Base-by-base conservation (phyloP, 1,140 invertebrate species). In the Pachyrhynchus sulphureomaculatus region DNA sequence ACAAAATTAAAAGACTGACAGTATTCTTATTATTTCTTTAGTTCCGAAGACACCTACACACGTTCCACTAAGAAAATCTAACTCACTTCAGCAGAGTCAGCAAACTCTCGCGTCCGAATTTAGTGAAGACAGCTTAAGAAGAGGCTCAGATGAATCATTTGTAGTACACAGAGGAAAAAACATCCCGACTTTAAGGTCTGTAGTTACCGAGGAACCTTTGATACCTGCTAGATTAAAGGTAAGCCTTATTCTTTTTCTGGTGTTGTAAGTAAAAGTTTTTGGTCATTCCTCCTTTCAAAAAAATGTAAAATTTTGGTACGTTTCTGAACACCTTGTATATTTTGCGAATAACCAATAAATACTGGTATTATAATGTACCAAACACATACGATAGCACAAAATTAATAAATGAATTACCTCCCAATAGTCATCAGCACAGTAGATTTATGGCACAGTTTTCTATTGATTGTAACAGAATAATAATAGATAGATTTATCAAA, bases 151-250 rank as follows among this genome's bases (percentile, higher is more conserved):
- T 5, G 87, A 89, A 45, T 86, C 86, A 41, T 93, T 92, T 75
- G 86, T 91, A 6, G 90, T 93, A 37, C 91, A 93, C 77, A 82
- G 88, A 67, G 86, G 86, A 39, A 82, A 84, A 71, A 88, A 85
- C 37, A 84, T 93, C 59, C 88, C 91, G 37, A 93, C 92, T 24
- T 77, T 93, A 45, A 85, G 84, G 69, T 87, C 86, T 56, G 81
- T 87, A 58, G 71, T 74, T 6, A 56, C 66, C 62, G 76, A 72
- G 69, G 81, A 77, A 72, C 80, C 74, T 62, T 72, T 84, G 59
- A 76, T 82, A 67, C 79, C 83, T 45, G 82, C 83, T 62, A 76
- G 80, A 59, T 70, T 84, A 57, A 72, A 68, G 45, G 66, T 63
- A 56, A 48, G 18, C 12, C 45, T 24, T 17, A 8, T 23, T n/a